These are phyloP conservation scores for Cinclus cinclus DNA, from an alignment of 2,113 vertebrate genomes.

Conservation along the genomic window DNA sequence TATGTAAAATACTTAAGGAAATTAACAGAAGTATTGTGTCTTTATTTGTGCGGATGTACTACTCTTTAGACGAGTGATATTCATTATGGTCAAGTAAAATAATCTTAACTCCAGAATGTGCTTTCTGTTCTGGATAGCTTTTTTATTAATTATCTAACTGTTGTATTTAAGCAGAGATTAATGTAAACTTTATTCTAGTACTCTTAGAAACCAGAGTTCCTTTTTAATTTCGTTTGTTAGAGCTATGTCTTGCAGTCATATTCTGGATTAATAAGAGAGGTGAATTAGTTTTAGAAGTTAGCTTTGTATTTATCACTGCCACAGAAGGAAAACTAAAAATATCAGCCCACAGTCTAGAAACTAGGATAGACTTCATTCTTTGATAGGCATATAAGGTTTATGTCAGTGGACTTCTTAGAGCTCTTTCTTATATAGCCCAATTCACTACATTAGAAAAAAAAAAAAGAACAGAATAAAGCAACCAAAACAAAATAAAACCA, in stretches of 20 bases:
- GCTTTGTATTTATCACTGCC: background rate
- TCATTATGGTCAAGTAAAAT: background rate
- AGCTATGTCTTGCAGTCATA: background rate
- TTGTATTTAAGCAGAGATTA: background rate
- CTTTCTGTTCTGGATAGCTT: background rate
- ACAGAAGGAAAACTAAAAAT: constrained; percentile 1
- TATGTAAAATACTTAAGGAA: background rate
- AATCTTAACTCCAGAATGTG: background rate
- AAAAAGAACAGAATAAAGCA: too few species aligned
- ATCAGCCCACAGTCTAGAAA: background rate
- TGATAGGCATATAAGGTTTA: background rate
- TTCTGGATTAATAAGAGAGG: background rate
- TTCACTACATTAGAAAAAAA: too few species aligned
- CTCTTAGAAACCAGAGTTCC: background rate
- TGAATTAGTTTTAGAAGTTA: background rate
- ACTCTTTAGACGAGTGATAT: background rate
- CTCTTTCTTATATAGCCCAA: background rate
- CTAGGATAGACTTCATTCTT: background rate
- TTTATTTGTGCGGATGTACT: background rate
- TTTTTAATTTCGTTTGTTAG: background rate
- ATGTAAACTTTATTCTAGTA: background rate
- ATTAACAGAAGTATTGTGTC: background rate
- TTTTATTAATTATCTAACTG: background rate
- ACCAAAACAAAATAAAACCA: background rate
- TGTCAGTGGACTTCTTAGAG: background rate